Evolutionary conservation across 2,888 invertebrate genomes (phyloP).

Genomic region (Hedychridium roseum): DNA sequence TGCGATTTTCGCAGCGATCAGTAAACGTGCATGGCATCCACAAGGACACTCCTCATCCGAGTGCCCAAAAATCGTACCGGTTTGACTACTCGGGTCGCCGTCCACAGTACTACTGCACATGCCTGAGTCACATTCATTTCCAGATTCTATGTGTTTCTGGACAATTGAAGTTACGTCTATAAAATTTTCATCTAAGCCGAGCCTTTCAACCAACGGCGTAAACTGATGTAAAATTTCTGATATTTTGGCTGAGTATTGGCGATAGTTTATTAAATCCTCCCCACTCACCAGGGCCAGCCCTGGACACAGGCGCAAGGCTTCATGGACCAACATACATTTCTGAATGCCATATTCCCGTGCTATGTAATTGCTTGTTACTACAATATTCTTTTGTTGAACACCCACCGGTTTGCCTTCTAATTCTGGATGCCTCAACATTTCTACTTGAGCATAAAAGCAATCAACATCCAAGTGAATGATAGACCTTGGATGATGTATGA

Average conservation of each 20-base stretch:
- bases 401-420: constrained; percentile 76
- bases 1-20: constrained; percentile 77
- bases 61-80: constrained; percentile 70
- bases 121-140: constrained; percentile 27
- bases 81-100: constrained; percentile 52
- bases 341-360: constrained; percentile 78
- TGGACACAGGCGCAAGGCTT: constrained; percentile 78
- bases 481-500: constrained; percentile 69
- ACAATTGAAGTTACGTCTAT: constrained; percentile 80
- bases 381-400: constrained; percentile 83
- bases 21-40: constrained; percentile 76
- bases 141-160: constrained; percentile 47
- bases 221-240: constrained; percentile 76
- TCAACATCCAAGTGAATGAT: constrained; percentile 85
- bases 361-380: constrained; percentile 86
- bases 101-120: constrained; percentile 27
- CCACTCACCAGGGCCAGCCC: constrained; percentile 79
- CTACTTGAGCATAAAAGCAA: constrained; percentile 88
- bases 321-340: constrained; percentile 81
- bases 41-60: constrained; percentile 72
- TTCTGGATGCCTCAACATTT: constrained; percentile 77
- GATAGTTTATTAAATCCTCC: constrained; percentile 83
- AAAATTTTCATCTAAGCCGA: constrained; percentile 87
- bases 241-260: constrained; percentile 80
- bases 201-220: constrained; percentile 78